These are phyloP conservation scores for Ophion ellenae DNA, from an alignment of 2,888 invertebrate genomes.

Conservation along the genomic window DNA sequence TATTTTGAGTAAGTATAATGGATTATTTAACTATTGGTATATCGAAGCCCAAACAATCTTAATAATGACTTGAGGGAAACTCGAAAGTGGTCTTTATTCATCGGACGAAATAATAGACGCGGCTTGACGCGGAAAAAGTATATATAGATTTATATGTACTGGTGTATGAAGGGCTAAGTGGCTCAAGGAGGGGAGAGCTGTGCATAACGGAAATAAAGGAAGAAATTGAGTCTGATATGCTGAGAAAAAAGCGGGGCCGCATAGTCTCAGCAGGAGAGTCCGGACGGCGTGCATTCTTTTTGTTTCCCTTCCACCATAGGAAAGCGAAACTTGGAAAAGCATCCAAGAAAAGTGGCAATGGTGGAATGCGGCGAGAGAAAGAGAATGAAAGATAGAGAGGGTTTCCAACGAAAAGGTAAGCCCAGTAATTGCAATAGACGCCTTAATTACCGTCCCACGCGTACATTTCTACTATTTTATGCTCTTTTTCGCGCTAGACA, in stretches of 20 bases:
- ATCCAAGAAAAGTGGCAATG: constrained; percentile 50
- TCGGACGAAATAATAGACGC: not conserved
- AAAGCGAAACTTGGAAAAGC: constrained; percentile 45
- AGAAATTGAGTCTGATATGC: constrained; percentile 42
- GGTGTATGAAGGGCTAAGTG: constrained; percentile 24
- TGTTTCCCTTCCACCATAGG: constrained; percentile 67
- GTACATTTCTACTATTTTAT: constrained; percentile 61
- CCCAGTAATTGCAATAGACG: constrained; percentile 59
- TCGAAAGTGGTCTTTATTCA: not conserved
- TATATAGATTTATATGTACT: constrained; percentile 2
- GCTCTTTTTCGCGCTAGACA: constrained; percentile 34
- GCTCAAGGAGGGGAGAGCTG: constrained; percentile 19
- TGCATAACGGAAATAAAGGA: constrained; percentile 33
- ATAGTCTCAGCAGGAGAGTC: constrained; percentile 36
- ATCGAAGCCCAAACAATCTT: too few species aligned
- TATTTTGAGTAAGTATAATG: too few species aligned
- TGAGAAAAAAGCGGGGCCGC: constrained; percentile 9
- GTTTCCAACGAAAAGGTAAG: constrained; percentile 17
- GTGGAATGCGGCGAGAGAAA: constrained; percentile 41
- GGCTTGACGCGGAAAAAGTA: constrained; percentile 3
- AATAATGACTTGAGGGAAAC: not conserved
- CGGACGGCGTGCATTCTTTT: constrained; percentile 60
- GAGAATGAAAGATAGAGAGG: constrained; percentile 18
- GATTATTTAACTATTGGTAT: too few species aligned
- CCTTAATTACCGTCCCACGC: constrained; percentile 62